Evolutionary conservation across 2,113 vertebrate genomes (phyloP).

Genomic region (Irena cyanogastra): DNA sequence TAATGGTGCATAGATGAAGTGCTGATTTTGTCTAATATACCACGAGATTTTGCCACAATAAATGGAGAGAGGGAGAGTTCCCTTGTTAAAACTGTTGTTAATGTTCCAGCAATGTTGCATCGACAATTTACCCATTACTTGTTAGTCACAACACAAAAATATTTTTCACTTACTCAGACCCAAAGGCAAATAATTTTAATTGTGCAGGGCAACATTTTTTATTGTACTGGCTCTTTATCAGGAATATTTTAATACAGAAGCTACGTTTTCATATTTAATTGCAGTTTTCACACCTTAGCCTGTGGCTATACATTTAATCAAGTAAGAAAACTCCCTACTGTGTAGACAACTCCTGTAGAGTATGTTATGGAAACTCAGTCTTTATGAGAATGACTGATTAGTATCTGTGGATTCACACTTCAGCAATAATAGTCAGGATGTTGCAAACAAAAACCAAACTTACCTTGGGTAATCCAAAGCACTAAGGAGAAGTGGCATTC

Average conservation of each 20-base stretch:
- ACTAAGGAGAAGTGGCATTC: not conserved
- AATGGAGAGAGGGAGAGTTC: not conserved
- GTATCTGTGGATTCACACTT: not conserved
- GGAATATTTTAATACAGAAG: not conserved
- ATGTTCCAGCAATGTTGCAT: not conserved
- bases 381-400: not conserved
- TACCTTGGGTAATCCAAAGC: not conserved
- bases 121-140: not conserved
- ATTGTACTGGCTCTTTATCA: not conserved
- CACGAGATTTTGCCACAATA: not conserved
- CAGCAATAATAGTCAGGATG: not conserved
- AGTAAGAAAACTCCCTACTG: not conserved
- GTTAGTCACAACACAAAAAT: not conserved
- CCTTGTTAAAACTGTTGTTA: not conserved
- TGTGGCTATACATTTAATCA: not conserved
- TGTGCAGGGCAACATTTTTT: not conserved
- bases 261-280: not conserved
- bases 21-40: not conserved
- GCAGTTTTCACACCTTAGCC: not conserved
- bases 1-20: not conserved
- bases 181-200: not conserved
- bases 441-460: not conserved
- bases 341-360: not conserved
- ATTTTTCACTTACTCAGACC: rapidly evolving
- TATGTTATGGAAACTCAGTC: not conserved